Percentiles rank a stretch among this genome's conserved stretches.
phyloP scores from a whole-genome alignment of 1,140 invertebrate species.

The Yoshiicerus persimilis region DNA sequence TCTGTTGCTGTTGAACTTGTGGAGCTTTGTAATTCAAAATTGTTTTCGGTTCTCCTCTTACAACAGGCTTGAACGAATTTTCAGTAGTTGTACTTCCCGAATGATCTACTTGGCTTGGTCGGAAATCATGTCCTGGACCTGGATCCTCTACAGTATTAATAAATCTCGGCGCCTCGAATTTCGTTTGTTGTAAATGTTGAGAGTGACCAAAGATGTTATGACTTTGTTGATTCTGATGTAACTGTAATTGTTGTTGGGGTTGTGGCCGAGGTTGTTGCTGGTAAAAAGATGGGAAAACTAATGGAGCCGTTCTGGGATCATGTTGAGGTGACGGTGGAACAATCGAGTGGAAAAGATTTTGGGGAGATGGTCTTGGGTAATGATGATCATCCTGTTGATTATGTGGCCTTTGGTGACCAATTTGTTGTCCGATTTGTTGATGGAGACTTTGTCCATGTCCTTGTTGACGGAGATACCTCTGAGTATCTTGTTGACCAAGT shows the following conservation, averaged over 20 bases:
- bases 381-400: neutral
- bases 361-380: neutral
- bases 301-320: constrained; percentile 29
- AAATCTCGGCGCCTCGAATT: constrained; percentile 11
- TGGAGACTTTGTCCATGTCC: constrained; percentile 26
- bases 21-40: neutral
- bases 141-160: neutral
- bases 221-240: neutral
- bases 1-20: neutral
- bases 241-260: neutral
- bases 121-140: neutral
- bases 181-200: constrained; percentile 35
- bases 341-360: neutral
- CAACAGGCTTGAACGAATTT: neutral
- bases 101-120: constrained; percentile 35
- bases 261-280: constrained; percentile 39
- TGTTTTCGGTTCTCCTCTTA: neutral
- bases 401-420: neutral
- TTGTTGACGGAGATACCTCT: constrained; percentile 16
- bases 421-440: constrained; percentile 1
- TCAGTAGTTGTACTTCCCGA: neutral
- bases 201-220: constrained; percentile 44
- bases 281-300: constrained; percentile 47
- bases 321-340: neutral
- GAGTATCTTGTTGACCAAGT: constrained; percentile 31